phyloP scores from a whole-genome alignment of 2,888 invertebrate genomes.

The Callimorpha dominula region DNA sequence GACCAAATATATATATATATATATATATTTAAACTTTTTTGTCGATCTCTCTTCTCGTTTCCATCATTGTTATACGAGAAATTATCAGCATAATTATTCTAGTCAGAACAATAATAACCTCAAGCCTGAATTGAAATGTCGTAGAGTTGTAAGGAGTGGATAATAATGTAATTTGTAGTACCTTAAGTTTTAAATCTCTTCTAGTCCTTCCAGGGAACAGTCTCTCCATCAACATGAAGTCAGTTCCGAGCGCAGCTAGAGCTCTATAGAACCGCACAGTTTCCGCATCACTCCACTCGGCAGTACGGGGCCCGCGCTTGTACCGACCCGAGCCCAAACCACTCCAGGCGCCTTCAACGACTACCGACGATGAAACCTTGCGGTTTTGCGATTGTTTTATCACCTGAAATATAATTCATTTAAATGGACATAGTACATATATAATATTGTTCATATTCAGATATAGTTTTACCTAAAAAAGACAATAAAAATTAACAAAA shows the following conservation, averaged over 20 bases:
- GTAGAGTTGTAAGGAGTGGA: no score
- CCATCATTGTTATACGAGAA: not conserved
- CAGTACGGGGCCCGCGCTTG: slow-evolving; percentile 89
- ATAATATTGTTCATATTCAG: no score
- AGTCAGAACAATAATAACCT: not conserved
- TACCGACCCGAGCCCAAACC: slow-evolving; percentile 88
- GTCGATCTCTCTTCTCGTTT: no score
- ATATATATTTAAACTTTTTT: no score
- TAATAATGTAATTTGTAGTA: slow-evolving; percentile 35
- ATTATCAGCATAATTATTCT: not conserved
- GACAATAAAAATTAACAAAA: no score
- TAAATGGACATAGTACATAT: no score
- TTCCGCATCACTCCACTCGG: slow-evolving; percentile 92
- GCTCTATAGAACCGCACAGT: slow-evolving; percentile 97
- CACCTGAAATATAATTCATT: slow-evolving; percentile 67
- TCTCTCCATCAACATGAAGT: slow-evolving; percentile 95
- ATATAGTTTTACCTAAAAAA: no score
- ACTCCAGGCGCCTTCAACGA: slow-evolving; percentile 87
- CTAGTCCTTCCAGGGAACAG: slow-evolving; percentile 93
- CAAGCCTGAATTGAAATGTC: not conserved
- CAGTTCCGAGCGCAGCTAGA: slow-evolving; percentile 95
- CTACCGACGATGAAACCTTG: slow-evolving; percentile 87
- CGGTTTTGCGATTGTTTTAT: slow-evolving; percentile 91
- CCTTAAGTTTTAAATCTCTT: slow-evolving; percentile 95
- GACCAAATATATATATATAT: no score